Evolutionary conservation across 2,888 invertebrate species (phyloP), one percentile per base, ranked within the genome.

Genomic region (Autographa gamma): DNA sequence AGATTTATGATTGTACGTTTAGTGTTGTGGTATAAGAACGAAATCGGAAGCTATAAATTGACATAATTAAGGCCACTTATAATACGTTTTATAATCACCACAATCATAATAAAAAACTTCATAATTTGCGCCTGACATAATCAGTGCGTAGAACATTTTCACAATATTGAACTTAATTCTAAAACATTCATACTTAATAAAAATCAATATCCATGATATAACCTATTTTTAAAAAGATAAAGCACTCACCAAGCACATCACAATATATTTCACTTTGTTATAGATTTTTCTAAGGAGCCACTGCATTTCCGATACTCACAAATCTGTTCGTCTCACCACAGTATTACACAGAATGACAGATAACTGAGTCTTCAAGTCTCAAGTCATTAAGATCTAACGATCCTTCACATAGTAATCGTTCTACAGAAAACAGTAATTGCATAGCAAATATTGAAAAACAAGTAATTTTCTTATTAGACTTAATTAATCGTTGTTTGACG

Each of bases 201-300:
- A 31, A 14, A 59, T 16, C 8, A 59, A 14, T 34, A 60, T 25
- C 25, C 3, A 25, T 25, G 25, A 2, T 25, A 25, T 25, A 1
- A 25, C 3, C 25, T 25, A 34, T 59, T 32, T 14, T 14, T 19
- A 11, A 2, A 2, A 58, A 6, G 58, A 38, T n/a, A 66, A 8
- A 58, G 9, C 66, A 74, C 80, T 82, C 60, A 80, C 76, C 80
- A 75, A 74, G 61, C 61, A 70, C 34, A 69, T 61, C 58, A 83
- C 7, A 19, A 81, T 63, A 63, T 77, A 69, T 74, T 83, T 84
- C 43, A 85, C 19, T 76, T 78, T 82, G 32, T 64, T 63, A n/a
- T 72, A 69, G 63, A 80, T 54, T 61, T 72, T 72, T 62, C 65
- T 19, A 11, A 84, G 48, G 19, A 82, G 76, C 60, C 62, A 71